phyloP scores from a whole-genome alignment of 1,140 invertebrate species.

The Aphelenchoides besseyi region DNA sequence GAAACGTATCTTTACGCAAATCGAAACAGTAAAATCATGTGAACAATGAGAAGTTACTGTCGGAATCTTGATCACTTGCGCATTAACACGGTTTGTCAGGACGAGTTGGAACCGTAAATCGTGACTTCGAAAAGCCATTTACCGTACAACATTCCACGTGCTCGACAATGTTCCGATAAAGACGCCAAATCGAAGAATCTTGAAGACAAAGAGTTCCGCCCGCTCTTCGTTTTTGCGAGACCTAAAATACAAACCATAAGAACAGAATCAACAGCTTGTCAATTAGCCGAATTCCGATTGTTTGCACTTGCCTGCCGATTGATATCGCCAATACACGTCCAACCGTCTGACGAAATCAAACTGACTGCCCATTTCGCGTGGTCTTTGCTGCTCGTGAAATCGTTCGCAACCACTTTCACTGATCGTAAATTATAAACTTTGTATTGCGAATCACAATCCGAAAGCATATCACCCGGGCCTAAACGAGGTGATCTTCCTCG shows the following conservation, averaged over 20 bases:
- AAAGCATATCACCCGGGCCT: conserved; percentile 51
- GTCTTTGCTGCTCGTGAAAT: conserved; percentile 74
- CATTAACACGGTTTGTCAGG: background rate
- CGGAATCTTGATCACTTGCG: no score
- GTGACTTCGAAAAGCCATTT: background rate
- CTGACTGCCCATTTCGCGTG: conserved; percentile 88
- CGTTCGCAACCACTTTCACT: conserved; percentile 29
- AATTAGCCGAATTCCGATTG: conserved; percentile 37
- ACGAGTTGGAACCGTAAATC: background rate
- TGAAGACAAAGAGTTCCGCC: conserved; percentile 78
- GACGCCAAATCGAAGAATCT: conserved; percentile 66
- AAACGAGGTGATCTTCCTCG: no score
- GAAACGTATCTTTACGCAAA: no score
- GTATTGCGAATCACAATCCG: conserved; percentile 62
- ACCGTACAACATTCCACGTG: conserved; percentile 52
- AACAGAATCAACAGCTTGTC: conserved; percentile 9
- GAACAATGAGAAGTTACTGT: no score
- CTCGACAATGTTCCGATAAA: conserved; percentile 64
- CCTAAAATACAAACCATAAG: conserved; percentile 39
- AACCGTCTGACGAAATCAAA: conserved; percentile 65
- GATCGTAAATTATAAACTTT: conserved; percentile 61
- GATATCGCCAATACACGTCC: conserved; percentile 86
- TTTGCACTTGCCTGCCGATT: conserved; percentile 78
- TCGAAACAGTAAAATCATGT: no score
- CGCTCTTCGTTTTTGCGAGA: conserved; percentile 73